Base-by-base conservation (phyloP, 2,888 invertebrate species). In the Polydesmus complanatus region DNA sequence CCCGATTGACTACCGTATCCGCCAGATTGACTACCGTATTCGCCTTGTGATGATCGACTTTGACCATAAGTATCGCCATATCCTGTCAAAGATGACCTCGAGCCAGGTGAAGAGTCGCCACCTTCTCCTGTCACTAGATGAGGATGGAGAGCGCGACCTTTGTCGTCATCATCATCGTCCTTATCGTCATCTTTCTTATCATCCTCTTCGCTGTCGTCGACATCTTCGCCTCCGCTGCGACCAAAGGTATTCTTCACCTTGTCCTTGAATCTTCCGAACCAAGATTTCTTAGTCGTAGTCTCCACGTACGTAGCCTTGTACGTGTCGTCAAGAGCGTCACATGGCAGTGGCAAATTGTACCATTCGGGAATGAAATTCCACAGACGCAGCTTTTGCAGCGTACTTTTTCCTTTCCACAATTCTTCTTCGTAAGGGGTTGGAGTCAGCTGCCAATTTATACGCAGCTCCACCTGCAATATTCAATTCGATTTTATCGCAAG, bases 351-450 rank as follows among this genome's bases (percentile, higher is more conserved):
- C 27, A 21, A 27, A 48, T 54, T 48, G 19, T 27, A 48, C 60
- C 60, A 60, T 54, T 60, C 60, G 11, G 60, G 60, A 14, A 60
- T 47, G 3, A 60, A 27, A 48, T 60, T 60, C 60, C 60, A 60
- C 21, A 48, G 48, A 5, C 60, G 54, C 19, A 60, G 23, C 5
- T 37, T 22, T 26, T 60, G 54, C 25, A 60, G 26, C 22, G 54
- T 1, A 55, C 60, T 60, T 22, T 60, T 60, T 5, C 55, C 60
- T 48, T 14, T 47, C 54, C 54, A 60, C 25, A 60, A 27, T 60
- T 60, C 54, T 25, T 54, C 49, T 55, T 60, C 23, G 27, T 47
- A 48, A 14, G 60, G 55, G n/a, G 60, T 37, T 3, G 54, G 60
- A 23, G 60, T 48, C n/a, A n/a, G n/a, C 23, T 54, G 37, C 60